Conservation (phyloP, 1,140 invertebrate species). For the Akabosia matsudoensis region DNA sequence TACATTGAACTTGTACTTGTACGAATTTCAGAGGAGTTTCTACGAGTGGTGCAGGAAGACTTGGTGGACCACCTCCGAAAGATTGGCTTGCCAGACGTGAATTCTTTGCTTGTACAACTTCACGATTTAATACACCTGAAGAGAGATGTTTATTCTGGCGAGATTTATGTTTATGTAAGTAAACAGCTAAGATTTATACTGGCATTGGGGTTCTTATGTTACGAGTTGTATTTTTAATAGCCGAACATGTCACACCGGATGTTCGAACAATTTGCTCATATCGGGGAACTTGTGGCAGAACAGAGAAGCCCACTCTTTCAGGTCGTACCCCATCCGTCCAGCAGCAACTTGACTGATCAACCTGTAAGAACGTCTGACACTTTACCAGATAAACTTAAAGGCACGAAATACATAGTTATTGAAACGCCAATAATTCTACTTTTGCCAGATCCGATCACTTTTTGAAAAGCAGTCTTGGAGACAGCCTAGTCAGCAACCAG, state of each 20-base stretch:
- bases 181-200: neutral
- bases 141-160: neutral
- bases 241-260: neutral
- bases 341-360: neutral
- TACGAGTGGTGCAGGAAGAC: neutral
- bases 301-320: neutral
- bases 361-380: neutral
- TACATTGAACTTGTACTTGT: neutral
- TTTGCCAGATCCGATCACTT: too few relatives aligned
- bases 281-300: neutral
- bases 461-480: too few relatives aligned
- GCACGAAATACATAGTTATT: too few relatives aligned
- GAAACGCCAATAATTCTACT: too few relatives aligned
- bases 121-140: neutral
- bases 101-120: neutral
- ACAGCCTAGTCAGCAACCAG: too few relatives aligned
- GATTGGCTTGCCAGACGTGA: neutral
- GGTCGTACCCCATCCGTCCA: neutral
- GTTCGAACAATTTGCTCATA: neutral
- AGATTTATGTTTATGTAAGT: neutral
- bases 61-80: neutral
- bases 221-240: neutral
- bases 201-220: neutral
- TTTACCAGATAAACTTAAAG: too few relatives aligned
- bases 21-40: neutral